Evolutionary conservation across 2,113 vertebrate genomes (phyloP).

Genomic region (Amblyopsis rosae): DNA sequence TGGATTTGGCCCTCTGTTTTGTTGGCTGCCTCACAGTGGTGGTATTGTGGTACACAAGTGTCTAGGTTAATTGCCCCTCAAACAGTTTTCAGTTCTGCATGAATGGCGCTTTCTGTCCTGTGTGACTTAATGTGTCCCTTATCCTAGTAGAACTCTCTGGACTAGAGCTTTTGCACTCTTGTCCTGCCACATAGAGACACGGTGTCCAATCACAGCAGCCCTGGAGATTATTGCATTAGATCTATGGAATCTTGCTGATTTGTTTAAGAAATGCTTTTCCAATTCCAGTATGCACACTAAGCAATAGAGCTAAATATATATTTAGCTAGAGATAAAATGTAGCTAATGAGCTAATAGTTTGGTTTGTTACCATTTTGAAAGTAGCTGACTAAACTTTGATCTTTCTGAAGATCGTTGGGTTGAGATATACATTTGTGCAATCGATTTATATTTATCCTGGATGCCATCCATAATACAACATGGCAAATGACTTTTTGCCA

Average conservation of each 20-base stretch:
- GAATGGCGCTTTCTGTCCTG: constrained; percentile 7
- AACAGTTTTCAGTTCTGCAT: constrained; percentile 8
- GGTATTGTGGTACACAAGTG: background rate
- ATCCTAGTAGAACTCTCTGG: background rate
- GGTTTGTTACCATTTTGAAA: too few relatives aligned
- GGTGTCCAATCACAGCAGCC: too few relatives aligned
- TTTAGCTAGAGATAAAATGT: too few relatives aligned
- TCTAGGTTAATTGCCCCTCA: constrained; percentile 6
- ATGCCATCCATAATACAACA: background rate
- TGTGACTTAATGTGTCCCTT: background rate
- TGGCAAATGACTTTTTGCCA: background rate
- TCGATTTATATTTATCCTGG: background rate
- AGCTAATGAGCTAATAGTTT: too few relatives aligned
- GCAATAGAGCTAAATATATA: too few relatives aligned
- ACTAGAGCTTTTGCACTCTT: too few relatives aligned
- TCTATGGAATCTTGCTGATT: too few relatives aligned
- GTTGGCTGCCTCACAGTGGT: background rate
- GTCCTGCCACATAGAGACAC: background rate
- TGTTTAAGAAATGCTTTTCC: too few relatives aligned
- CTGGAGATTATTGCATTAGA: too few relatives aligned
- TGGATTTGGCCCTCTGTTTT: background rate
- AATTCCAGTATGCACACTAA: too few relatives aligned
- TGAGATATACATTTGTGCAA: background rate
- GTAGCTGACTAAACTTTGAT: constrained; percentile 3
- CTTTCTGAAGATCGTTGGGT: background rate